Evolutionary conservation across 2,888 invertebrate genomes (phyloP), one percentile per base, ranked within the genome.

Genomic region (Andrena praecox): DNA sequence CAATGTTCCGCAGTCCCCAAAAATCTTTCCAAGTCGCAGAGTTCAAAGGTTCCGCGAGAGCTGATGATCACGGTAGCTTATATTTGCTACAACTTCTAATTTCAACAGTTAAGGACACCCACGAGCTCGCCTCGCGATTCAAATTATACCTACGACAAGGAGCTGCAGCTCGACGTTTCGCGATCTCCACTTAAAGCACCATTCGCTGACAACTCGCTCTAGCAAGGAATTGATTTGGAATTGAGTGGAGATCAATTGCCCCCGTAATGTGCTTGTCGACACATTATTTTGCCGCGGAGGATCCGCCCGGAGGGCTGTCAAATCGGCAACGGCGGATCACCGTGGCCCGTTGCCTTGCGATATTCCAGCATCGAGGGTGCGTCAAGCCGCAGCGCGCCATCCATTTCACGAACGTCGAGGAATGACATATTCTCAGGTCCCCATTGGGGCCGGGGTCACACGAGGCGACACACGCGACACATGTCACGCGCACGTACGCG

Each of bases 401-500:
- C 83, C 82, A 82, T 83, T 84, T 84, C 82, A 72, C 70, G 64
- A 75, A 82, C 82, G 82, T 78, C 84, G 83, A 71, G 82, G 68
- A 84, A 84, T 73, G 83, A 78, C 80, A 81, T 75, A 86, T 86
- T 86, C 87, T 77, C 84, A 78, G 86, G 77, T 70, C 56, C 80
- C 83, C 85, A 78, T 86, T 78, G 79, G 82, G 70, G 52, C 64
- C 69, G 85, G 56, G 80, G 80, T 85, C 85, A 76, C 82, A 67
- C 74, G 77, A 71, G 82, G 85, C 87, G 88, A 89, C 87, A 85
- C 83, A 85, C 85, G 87, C 88, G 89, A 89, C 87, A 85, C 84
- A 74, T 88, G 91, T 90, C 90, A 90, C 81, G 80, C 80, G 89
- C 90, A 89, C 87, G 87, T 82, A 85, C 84, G 74, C 86, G 82